phyloP scores from a whole-genome alignment of 2,797 vertebrate genomes.

The Platyrinchus mystaceus region DNA sequence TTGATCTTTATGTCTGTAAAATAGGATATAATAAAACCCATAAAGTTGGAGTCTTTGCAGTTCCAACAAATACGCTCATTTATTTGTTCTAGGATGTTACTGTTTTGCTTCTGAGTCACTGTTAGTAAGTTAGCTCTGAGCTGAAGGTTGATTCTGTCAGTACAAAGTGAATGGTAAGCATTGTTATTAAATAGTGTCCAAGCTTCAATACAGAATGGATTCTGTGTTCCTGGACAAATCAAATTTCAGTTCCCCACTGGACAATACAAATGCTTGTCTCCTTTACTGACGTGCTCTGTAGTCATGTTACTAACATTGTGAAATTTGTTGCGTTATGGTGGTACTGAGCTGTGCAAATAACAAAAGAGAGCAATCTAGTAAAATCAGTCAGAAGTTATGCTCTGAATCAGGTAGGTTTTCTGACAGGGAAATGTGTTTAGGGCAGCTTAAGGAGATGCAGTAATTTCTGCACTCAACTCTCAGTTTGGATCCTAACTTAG shows the following conservation, averaged over 20 bases:
- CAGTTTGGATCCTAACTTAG: background rate
- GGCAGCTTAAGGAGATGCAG: background rate
- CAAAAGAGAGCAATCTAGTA: background rate
- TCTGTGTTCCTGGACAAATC: background rate
- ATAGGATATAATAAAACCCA: background rate
- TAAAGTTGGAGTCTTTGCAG: background rate
- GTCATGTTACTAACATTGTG: background rate
- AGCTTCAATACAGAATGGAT: background rate
- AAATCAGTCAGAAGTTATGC: background rate
- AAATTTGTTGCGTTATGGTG: background rate
- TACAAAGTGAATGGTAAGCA: background rate
- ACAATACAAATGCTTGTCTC: background rate
- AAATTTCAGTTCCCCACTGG: background rate
- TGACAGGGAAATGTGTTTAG: background rate
- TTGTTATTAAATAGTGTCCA: background rate
- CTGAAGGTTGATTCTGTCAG: background rate
- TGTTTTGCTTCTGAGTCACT: background rate
- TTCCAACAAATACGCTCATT: background rate
- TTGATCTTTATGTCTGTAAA: background rate
- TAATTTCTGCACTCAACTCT: background rate
- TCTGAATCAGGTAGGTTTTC: background rate
- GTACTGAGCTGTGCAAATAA: background rate
- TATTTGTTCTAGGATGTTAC: conserved; percentile 17
- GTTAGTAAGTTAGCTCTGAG: background rate
- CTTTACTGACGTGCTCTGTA: background rate